Conservation (phyloP, 2,797 vertebrate species). For the Epinephelus coioides region DNA sequence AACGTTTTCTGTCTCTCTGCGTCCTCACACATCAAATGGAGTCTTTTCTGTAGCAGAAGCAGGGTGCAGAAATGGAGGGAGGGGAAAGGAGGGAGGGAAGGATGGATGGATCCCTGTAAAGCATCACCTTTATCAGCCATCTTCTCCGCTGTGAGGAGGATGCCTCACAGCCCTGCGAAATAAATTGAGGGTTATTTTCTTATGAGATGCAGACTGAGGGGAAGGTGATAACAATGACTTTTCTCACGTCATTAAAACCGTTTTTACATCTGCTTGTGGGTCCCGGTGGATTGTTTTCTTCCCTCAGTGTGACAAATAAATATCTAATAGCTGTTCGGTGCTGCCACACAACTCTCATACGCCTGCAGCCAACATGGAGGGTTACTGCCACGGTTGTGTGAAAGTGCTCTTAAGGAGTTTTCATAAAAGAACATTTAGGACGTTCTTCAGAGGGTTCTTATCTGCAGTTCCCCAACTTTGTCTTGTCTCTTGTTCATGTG, state of each 20-base stretch:
- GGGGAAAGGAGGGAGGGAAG: conserved; percentile 10
- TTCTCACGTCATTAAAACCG: conserved; percentile 58
- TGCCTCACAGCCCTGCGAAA: conserved; percentile 55
- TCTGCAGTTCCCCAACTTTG: background rate
- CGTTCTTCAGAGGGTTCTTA: conserved; percentile 22
- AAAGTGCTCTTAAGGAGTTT: conserved; percentile 7
- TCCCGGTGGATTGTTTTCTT: conserved; percentile 53
- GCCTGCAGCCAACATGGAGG: conserved; percentile 40
- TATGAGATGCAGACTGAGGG: conserved; percentile 55
- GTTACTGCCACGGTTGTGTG: conserved; percentile 6
- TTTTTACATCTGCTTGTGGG: conserved; percentile 61
- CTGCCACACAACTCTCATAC: conserved; percentile 5
- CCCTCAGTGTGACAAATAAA: conserved; percentile 51
- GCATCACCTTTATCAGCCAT: conserved; percentile 68
- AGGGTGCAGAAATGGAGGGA: conserved; percentile 20
- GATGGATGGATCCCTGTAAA: conserved; percentile 62
- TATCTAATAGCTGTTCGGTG: conserved; percentile 39
- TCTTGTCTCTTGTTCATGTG: background rate
- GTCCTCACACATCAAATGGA: conserved; percentile 52
- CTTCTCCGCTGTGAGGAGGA: conserved; percentile 48
- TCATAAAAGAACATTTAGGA: conserved; percentile 21
- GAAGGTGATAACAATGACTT: conserved; percentile 65
- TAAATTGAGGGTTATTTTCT: conserved; percentile 63
- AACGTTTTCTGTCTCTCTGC: conserved; percentile 30
- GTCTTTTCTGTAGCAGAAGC: conserved; percentile 39